Percentiles rank a stretch among this genome's conserved stretches.
phyloP scores from a whole-genome alignment of 2,797 vertebrate species.

The Chiroxiphia lanceolata region DNA sequence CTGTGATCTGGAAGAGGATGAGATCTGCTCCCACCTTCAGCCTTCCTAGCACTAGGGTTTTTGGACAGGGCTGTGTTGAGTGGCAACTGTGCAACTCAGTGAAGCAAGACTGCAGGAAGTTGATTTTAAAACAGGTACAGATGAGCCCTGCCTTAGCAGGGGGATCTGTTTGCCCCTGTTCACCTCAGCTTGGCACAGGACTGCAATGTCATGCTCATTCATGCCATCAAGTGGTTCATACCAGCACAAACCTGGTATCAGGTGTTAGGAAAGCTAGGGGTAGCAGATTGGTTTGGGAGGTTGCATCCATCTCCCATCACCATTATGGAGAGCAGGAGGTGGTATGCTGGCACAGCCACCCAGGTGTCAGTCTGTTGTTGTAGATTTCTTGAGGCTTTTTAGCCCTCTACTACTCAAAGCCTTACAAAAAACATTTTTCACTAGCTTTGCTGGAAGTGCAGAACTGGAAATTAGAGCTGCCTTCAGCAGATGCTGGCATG shows the following conservation, averaged over 20 bases:
- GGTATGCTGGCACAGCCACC: rapidly evolving
- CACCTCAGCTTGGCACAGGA: neutral
- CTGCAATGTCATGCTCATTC: neutral
- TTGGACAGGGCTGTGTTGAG: neutral
- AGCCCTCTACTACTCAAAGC: neutral
- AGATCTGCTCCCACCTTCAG: neutral
- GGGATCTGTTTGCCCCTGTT: neutral
- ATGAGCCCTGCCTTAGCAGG: no score
- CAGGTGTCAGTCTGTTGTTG: neutral
- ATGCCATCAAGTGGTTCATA: neutral
- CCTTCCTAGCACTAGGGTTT: neutral
- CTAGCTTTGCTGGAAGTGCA: neutral
- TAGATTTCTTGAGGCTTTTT: neutral
- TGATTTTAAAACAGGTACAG: rapidly evolving
- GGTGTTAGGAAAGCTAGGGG: neutral
- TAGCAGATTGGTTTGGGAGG: neutral
- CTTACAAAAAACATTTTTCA: neutral
- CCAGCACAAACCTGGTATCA: rapidly evolving
- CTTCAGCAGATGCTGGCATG: neutral
- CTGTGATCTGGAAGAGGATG: rapidly evolving
- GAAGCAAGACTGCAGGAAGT: neutral
- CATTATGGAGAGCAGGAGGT: rapidly evolving
- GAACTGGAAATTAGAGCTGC: neutral
- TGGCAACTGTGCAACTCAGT: rapidly evolving
- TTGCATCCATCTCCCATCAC: rapidly evolving